phyloP scores from a whole-genome alignment of 1,140 invertebrate genomes.

The Physella acuta region DNA sequence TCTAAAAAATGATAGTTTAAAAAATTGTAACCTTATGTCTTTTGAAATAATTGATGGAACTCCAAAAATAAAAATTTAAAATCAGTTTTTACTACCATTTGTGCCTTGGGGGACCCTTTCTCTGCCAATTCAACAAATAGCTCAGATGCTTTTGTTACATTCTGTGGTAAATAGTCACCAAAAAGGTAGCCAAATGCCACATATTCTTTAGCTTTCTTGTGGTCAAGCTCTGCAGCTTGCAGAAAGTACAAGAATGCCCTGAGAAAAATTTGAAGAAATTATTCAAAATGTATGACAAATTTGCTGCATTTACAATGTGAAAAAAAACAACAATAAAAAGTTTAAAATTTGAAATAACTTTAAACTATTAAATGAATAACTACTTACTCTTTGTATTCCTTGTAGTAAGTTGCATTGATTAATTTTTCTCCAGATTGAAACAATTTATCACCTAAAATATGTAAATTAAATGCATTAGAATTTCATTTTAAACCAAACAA shows the following conservation, averaged over 20 bases:
- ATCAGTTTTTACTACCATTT: constrained; percentile 69
- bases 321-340: too few relatives aligned
- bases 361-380: neutral
- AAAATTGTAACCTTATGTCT: neutral
- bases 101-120: constrained; percentile 81
- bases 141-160: constrained; percentile 74
- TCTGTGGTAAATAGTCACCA: constrained; percentile 71
- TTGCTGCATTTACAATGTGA: too few relatives aligned
- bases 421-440: constrained; percentile 47
- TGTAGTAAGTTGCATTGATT: constrained; percentile 46
- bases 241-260: constrained; percentile 63
- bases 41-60: neutral
- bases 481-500: too few relatives aligned
- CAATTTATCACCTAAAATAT: constrained; percentile 48
- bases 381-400: constrained; percentile 51
- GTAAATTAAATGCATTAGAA: too few relatives aligned
- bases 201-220: constrained; percentile 77
- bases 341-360: neutral
- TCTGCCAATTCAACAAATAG: constrained; percentile 77
- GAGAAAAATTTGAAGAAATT: constrained; percentile 1
- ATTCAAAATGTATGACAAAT: too few relatives aligned
- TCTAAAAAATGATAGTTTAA: neutral
- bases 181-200: constrained; percentile 85
- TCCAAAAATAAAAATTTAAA: neutral
- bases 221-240: constrained; percentile 76